Conservation (phyloP, 2,113 vertebrate genomes). For the Sorex fumeus region DNA sequence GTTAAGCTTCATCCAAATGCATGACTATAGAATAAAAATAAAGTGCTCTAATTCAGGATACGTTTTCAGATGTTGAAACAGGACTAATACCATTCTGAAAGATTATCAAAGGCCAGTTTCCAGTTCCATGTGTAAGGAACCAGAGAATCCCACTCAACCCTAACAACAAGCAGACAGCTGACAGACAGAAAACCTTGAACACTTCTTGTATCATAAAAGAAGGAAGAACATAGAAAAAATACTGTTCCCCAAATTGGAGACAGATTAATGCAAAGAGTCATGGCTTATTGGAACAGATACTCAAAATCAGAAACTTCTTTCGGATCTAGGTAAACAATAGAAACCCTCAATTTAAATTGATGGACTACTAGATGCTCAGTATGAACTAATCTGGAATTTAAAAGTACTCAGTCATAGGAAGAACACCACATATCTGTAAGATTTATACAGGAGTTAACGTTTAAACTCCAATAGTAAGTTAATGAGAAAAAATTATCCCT, state of each 20-base stretch:
- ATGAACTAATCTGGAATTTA: background rate
- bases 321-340: background rate
- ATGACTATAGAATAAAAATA: slow-evolving; percentile 3
- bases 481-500: background rate
- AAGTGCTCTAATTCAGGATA: background rate
- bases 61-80: background rate
- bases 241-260: background rate
- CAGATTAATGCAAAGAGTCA: background rate
- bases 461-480: background rate
- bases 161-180: background rate
- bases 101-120: background rate
- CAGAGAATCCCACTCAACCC: background rate
- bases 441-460: background rate
- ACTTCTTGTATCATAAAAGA: background rate
- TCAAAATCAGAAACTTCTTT: background rate
- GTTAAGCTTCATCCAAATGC: background rate
- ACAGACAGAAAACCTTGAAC: background rate
- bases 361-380: background rate
- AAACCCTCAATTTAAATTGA: slow-evolving; percentile 7
- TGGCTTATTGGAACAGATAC: background rate
- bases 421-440: background rate
- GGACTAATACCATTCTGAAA: background rate
- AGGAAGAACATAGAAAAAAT: background rate
- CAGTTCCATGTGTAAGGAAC: background rate
- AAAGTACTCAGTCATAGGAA: background rate